Percentiles rank a stretch among this genome's conserved stretches.
Evolutionary conservation across 2,113 vertebrate genomes (phyloP).

Genomic region (Gopherus flavomarginatus): DNA sequence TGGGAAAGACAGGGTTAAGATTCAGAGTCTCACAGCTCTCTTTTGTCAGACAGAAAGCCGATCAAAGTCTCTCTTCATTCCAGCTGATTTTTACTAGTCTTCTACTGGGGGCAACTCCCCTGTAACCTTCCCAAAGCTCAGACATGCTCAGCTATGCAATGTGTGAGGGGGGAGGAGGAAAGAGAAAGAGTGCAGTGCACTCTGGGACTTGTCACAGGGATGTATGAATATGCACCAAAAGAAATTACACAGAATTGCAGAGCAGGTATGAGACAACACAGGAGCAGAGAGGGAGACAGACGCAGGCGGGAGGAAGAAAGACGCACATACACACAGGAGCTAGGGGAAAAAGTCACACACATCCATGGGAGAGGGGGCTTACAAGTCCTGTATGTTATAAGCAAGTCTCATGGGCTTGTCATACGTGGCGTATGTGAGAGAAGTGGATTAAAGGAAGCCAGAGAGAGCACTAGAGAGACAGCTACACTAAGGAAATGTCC

Average conservation of each 20-base stretch:
- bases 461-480: background rate
- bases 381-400: background rate
- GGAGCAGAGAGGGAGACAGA: background rate
- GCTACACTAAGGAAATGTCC: background rate
- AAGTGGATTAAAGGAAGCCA: background rate
- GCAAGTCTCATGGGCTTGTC: too few relatives aligned
- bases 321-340: background rate
- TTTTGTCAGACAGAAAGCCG: background rate
- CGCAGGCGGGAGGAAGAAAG: background rate
- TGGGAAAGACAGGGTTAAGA: background rate
- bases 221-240: background rate
- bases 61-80: background rate
- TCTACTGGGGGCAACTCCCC: background rate
- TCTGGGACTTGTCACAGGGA: background rate
- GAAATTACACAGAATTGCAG: background rate
- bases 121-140: background rate
- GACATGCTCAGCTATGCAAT: background rate
- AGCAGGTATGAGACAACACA: background rate
- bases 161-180: background rate
- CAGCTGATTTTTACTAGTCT: background rate
- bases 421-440: background rate
- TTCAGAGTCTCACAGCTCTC: background rate
- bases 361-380: background rate
- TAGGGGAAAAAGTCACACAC: background rate
- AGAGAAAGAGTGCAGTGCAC: background rate